A percentile compares a stretch with the other conserved stretches of the same genome.
These are phyloP conservation scores for Hydropsyche tenuis DNA, from an alignment of 1,140 invertebrate species.

Conservation along the genomic window DNA sequence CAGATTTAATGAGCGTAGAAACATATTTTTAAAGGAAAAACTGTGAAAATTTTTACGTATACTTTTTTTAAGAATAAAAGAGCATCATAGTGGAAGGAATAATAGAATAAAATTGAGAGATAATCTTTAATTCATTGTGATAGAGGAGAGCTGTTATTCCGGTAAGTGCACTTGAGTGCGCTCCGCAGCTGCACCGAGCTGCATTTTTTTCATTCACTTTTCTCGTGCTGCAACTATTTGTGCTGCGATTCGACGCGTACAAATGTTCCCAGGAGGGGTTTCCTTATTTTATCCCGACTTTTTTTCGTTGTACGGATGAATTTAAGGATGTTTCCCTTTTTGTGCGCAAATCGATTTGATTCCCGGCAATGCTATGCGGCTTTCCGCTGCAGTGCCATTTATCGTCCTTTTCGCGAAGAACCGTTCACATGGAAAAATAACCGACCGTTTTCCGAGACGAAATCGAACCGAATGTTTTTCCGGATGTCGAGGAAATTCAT, in stretches of 20 bases:
- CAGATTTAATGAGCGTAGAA: too few relatives aligned
- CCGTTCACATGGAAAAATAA: too few relatives aligned
- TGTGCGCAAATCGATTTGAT: background rate
- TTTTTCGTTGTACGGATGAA: too few relatives aligned
- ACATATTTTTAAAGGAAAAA: background rate
- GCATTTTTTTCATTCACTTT: conserved; percentile 25
- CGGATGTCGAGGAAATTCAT: too few relatives aligned
- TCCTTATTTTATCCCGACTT: background rate
- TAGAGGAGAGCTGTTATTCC: conserved; percentile 41
- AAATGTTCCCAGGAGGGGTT: conserved; percentile 25
- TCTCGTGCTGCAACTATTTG: conserved; percentile 11
- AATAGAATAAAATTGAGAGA: conserved; percentile 46
- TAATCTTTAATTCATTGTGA: conserved; percentile 48
- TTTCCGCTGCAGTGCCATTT: conserved; percentile 5
- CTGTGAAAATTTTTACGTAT: background rate
- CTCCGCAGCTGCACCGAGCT: conserved; percentile 20
- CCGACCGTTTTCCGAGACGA: too few relatives aligned
- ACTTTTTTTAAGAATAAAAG: background rate
- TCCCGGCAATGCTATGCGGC: background rate
- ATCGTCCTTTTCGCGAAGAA: too few relatives aligned
- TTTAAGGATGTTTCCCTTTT: too few relatives aligned
- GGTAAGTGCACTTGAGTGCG: conserved; percentile 40
- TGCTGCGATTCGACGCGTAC: conserved; percentile 25
- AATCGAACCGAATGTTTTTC: too few relatives aligned
- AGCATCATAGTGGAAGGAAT: conserved; percentile 12